Evolutionary conservation across 2,888 invertebrate species (phyloP).

Genomic region (Hipparchia sbordonii): DNA sequence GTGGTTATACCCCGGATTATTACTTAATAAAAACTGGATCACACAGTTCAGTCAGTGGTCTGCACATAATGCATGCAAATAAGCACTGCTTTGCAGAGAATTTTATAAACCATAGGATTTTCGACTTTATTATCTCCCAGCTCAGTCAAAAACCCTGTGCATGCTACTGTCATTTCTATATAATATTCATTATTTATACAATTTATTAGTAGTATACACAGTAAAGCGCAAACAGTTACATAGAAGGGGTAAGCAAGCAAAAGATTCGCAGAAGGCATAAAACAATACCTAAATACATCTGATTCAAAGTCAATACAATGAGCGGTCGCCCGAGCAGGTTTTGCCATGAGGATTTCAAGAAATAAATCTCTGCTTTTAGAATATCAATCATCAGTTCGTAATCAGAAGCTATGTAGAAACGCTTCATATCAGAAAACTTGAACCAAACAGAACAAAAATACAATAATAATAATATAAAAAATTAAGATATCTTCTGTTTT

Average conservation of each 20-base stretch:
- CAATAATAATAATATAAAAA: background rate
- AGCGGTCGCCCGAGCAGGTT: slow-evolving; percentile 98
- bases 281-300: slow-evolving; percentile 92
- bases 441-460: slow-evolving; percentile 49
- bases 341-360: slow-evolving; percentile 99
- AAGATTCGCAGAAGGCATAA: slow-evolving; percentile 20
- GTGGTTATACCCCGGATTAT: too few relatives aligned
- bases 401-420: slow-evolving; percentile 99
- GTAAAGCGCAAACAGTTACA: slow-evolving; percentile 8
- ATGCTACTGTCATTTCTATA: background rate
- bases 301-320: slow-evolving; percentile 94
- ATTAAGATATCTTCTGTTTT: background rate
- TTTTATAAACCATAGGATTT: background rate
- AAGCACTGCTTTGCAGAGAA: background rate
- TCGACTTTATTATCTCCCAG: background rate
- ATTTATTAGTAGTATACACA: background rate
- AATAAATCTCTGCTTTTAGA: slow-evolving; percentile 98
- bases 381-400: slow-evolving; percentile 98
- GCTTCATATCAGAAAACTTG: slow-evolving; percentile 98
- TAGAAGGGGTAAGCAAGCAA: slow-evolving; percentile 27
- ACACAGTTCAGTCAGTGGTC: background rate
- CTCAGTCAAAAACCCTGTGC: background rate
- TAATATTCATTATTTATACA: background rate
- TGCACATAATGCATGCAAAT: slow-evolving; percentile 4
- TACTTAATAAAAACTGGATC: too few relatives aligned